Percentiles rank a stretch among this genome's conserved stretches.
Evolutionary conservation across 2,113 vertebrate genomes (phyloP).

Genomic region (Actinemys pallida): DNA sequence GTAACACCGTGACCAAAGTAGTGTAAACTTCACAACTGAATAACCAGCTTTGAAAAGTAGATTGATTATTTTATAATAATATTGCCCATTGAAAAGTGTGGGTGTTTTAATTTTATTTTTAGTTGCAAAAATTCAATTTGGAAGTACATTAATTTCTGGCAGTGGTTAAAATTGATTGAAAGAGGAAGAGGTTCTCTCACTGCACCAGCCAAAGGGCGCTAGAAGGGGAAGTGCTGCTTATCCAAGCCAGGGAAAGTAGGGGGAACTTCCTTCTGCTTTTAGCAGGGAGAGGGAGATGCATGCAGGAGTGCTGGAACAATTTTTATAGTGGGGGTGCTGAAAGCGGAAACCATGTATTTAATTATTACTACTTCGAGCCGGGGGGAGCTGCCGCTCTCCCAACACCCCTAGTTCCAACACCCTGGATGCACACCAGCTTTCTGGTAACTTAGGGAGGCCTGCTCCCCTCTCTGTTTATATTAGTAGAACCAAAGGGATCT

Average conservation of each 20-base stretch:
- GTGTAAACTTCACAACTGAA: slow-evolving; percentile 1
- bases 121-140: not conserved
- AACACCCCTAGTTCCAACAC: not conserved
- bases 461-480: not conserved
- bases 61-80: not conserved
- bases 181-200: not conserved
- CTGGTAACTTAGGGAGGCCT: not conserved
- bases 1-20: not conserved
- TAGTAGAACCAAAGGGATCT: not conserved
- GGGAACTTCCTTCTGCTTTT: not conserved
- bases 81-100: not conserved
- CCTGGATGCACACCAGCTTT: not conserved
- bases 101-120: not conserved
- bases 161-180: not conserved
- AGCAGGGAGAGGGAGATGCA: not conserved
- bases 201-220: accelerated
- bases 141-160: not conserved
- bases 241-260: not conserved
- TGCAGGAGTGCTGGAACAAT: not conserved
- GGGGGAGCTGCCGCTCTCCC: too few species aligned
- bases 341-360: not conserved
- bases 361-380: not conserved
- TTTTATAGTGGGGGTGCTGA: not conserved
- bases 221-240: not conserved
- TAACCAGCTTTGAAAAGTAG: not conserved